Evolutionary conservation across 2,797 vertebrate genomes (phyloP).

Genomic region (Mico argentatus): DNA sequence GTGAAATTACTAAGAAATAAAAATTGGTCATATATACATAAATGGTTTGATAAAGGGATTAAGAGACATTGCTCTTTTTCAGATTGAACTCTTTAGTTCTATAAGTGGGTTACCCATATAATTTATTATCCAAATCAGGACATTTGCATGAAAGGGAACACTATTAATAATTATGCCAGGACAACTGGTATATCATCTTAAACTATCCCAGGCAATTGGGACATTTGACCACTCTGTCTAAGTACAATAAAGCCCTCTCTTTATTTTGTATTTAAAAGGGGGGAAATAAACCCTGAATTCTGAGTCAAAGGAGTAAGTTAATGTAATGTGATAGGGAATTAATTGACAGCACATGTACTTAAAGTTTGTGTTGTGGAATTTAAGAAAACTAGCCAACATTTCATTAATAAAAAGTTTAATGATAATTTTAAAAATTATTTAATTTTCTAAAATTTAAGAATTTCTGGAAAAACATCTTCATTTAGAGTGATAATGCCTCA

Average conservation of each 20-base stretch:
- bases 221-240: not conserved
- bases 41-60: not conserved
- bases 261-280: not conserved
- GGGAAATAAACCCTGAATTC: not conserved
- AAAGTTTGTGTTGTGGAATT: conserved; percentile 39
- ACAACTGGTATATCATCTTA: not conserved
- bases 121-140: conserved; percentile 6
- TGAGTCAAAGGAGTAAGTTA: not conserved
- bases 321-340: not conserved
- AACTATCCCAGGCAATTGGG: not conserved
- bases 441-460: conserved; percentile 32
- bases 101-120: not conserved
- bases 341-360: not conserved
- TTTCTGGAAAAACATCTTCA: conserved; percentile 14
- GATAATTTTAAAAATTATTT: not conserved
- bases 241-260: not conserved
- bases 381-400: conserved; percentile 40
- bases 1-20: conserved; percentile 3
- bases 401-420: conserved; percentile 41
- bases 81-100: not conserved
- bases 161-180: not conserved
- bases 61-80: not conserved
- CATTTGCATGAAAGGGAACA: not conserved
- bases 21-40: conserved; percentile 2
- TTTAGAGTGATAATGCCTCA: not conserved